Evolutionary conservation across 2,797 vertebrate genomes (phyloP).

Genomic region (Lithobates sylvaticus): DNA sequence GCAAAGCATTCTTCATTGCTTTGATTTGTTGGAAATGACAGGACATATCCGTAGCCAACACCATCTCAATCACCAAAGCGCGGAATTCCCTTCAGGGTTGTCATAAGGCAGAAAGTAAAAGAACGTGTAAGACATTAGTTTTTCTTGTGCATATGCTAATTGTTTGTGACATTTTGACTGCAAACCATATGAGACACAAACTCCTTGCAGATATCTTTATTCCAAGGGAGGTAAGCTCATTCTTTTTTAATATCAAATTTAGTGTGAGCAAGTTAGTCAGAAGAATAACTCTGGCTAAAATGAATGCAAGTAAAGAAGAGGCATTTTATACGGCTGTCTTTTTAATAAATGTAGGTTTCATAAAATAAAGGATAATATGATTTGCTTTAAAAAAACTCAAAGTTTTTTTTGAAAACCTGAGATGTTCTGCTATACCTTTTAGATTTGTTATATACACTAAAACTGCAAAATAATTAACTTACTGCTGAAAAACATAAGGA

Average conservation of each 20-base stretch:
- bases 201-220: slow-evolving; percentile 50
- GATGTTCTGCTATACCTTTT: too few species aligned
- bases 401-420: too few species aligned
- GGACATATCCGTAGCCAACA: slow-evolving; percentile 97
- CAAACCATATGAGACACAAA: slow-evolving; percentile 44
- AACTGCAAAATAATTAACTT: too few species aligned
- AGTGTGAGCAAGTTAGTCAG: slow-evolving; percentile 52
- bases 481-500: too few species aligned
- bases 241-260: slow-evolving; percentile 37
- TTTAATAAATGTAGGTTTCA: neutral
- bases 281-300: slow-evolving; percentile 54
- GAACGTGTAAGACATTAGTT: slow-evolving; percentile 62
- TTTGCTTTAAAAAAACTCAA: neutral
- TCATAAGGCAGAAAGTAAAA: slow-evolving; percentile 63
- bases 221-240: slow-evolving; percentile 54
- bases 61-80: slow-evolving; percentile 94
- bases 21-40: slow-evolving; percentile 98
- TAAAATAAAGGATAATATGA: slow-evolving; percentile 9
- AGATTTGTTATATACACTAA: too few species aligned
- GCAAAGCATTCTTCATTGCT: slow-evolving; percentile 92
- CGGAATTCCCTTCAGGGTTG: slow-evolving; percentile 85
- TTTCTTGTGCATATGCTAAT: slow-evolving; percentile 62
- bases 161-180: slow-evolving; percentile 62
- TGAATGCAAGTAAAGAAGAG: slow-evolving; percentile 48
- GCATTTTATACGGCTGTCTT: neutral